These are phyloP conservation scores for Poliocrania exsul DNA, from an alignment of 2,797 vertebrate genomes.

Conservation along the genomic window DNA sequence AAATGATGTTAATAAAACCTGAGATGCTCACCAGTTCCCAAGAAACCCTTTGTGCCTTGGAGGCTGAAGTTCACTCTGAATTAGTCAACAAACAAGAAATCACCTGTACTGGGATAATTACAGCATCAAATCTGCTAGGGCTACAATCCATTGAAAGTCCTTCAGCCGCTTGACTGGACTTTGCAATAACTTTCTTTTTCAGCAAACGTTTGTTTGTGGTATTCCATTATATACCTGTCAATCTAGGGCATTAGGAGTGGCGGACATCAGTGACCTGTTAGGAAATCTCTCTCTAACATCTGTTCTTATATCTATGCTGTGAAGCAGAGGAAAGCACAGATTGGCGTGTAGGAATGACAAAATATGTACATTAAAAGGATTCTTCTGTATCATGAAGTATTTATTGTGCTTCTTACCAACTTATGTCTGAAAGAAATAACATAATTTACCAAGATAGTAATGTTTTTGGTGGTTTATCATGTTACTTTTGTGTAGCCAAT, in stretches of 20 bases:
- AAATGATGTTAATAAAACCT: not conserved
- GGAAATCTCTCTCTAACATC: not conserved
- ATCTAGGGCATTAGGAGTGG: not conserved
- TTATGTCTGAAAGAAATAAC: not conserved
- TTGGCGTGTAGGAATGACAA: not conserved
- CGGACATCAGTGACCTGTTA: not conserved
- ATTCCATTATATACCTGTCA: conserved; percentile 34
- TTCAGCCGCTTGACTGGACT: not conserved
- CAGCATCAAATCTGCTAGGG: not conserved
- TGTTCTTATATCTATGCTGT: not conserved
- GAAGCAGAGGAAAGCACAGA: not conserved
- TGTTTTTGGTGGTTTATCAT: not conserved
- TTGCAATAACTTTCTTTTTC: not conserved
- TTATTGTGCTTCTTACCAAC: not conserved
- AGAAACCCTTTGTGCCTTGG: not conserved
- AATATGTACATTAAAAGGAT: not conserved
- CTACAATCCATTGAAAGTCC: not conserved
- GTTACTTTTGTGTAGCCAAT: not conserved
- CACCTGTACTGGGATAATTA: not conserved
- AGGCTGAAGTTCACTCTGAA: not conserved
- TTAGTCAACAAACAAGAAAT: not conserved
- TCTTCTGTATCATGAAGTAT: not conserved
- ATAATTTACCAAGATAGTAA: not conserved
- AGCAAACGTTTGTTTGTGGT: not conserved
- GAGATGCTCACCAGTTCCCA: not conserved